phyloP scores from a whole-genome alignment of 92 coral and sea anemone genomes.

The Muricea muricata region DNA sequence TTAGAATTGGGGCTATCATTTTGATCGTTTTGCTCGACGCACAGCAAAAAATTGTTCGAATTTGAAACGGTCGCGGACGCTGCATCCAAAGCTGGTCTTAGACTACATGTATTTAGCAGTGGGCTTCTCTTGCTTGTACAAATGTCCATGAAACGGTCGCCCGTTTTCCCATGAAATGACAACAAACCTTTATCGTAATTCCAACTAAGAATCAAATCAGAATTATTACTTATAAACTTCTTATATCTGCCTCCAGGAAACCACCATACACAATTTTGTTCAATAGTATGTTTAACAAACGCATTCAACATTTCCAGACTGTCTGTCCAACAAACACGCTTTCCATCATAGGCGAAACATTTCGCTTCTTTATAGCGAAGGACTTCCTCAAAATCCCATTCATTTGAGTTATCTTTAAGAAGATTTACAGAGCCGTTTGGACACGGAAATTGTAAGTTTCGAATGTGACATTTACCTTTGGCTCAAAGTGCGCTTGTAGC shows the following conservation, averaged over 20 bases:
- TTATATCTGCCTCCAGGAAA: conserved; percentile 19
- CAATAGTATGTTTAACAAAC: neutral
- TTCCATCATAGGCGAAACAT: conserved; percentile 23
- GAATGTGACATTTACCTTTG: too few species aligned
- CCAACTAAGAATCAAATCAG: conserved; percentile 8
- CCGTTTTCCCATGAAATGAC: neutral
- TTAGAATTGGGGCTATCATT: neutral
- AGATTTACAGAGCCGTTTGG: too few species aligned
- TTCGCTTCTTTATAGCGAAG: neutral
- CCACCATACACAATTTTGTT: neutral
- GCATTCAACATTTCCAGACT: too few species aligned
- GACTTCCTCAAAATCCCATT: conserved; percentile 4
- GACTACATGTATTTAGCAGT: too few species aligned
- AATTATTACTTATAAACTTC: conserved; percentile 2
- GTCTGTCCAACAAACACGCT: too few species aligned
- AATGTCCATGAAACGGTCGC: conserved; percentile 3
- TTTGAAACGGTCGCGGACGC: neutral
- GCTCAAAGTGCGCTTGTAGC: too few species aligned
- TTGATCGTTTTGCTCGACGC: neutral
- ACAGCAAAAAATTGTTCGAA: neutral
- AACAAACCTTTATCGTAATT: neutral
- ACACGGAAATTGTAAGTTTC: too few species aligned
- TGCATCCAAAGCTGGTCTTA: neutral
- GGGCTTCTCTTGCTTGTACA: neutral
- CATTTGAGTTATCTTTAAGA: too few species aligned